Base-by-base conservation (phyloP, 53 echinoderm and acorn worm genomes). In the Holothuria scabra region DNA sequence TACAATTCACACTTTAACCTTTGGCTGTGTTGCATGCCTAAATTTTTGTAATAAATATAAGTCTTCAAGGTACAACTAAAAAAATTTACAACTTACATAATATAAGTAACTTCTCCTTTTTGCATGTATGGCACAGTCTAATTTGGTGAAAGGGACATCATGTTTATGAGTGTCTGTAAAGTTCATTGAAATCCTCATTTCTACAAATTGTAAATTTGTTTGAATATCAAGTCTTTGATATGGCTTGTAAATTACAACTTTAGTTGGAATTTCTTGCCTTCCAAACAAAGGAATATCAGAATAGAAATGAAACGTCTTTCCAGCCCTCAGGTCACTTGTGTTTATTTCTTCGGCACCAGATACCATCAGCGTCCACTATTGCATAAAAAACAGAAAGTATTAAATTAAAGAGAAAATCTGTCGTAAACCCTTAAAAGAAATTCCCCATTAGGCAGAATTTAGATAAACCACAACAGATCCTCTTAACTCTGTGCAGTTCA, bases 151-250 rank as follows among this genome's bases (percentile, higher is more conserved):
- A 13, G 62, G 82, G 31, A 81, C 20, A 2, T 37, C 32, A 28
- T 81, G 64, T 24, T 41, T n/a, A 4, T 31, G 41, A 5, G 28
- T 62, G 46, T 81, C 82, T 38, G 63, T 63, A 49, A 81, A 81
- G 60, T 41, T 81, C 82, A 81, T 81, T 61, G 82, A 63, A 20
- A 81, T 44, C 63, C 82, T 81, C 65, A 81, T 61, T 41, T 81
- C 82, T 4, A 81, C 23, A 37, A 64, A 28, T 11, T 61, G 21
- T 22, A 8, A 37, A 64, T 81, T 64, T 31, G 82, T 81, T 46
- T 81, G 82, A 2, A 81, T 61, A 34, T 81, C 62, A 28, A 81
- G 60, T 64, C 65, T 61, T 14, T 61, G 65, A 81, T 62, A 81
- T 6, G 82, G 82, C 46, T 81, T 81, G 46, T 81, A 81, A 12